A percentile compares a stretch with the other conserved stretches of the same genome.
phyloP scores from a whole-genome alignment of 2,888 invertebrate species.

The Lissocephala sabroskyi region DNA sequence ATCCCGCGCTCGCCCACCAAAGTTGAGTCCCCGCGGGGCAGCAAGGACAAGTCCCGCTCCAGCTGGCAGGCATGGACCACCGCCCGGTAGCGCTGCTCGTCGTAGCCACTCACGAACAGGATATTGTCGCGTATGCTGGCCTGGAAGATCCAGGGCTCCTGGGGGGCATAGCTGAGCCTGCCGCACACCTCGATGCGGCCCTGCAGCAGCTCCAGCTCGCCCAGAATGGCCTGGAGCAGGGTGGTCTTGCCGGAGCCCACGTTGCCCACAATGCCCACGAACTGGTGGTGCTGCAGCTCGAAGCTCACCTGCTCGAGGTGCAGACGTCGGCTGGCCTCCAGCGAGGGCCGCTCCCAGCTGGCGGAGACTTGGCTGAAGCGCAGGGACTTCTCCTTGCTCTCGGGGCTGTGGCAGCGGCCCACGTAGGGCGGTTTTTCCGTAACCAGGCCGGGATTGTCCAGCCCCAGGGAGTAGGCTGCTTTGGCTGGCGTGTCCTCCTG shows the following conservation, averaged over 20 bases:
- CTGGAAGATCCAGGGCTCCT: constrained; percentile 86
- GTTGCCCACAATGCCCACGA: constrained; percentile 77
- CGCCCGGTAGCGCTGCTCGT: constrained; percentile 74
- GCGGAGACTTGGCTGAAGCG: constrained; percentile 72
- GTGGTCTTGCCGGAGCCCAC: constrained; percentile 86
- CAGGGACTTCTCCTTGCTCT: constrained; percentile 38
- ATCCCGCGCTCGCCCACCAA: constrained; percentile 80
- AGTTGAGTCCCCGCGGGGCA: constrained; percentile 74
- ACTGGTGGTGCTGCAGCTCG: constrained; percentile 20
- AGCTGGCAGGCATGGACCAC: constrained; percentile 77
- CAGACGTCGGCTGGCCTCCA: constrained; percentile 16
- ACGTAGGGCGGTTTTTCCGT: constrained; percentile 1
- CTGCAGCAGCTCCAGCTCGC: constrained; percentile 77
- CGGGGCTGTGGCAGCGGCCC: constrained; percentile 30
- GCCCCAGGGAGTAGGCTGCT: constrained; percentile 14
- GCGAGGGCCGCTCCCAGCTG: constrained; percentile 72
- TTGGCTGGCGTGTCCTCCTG: constrained; percentile 47
- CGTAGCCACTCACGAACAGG: constrained; percentile 82
- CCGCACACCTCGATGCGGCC: constrained; percentile 79
- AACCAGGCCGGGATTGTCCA: constrained; percentile 34
- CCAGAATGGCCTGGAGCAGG: constrained; percentile 80
- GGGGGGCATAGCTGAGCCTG: constrained; percentile 81
- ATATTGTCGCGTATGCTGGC: constrained; percentile 92
- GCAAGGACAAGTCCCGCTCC: constrained; percentile 77
- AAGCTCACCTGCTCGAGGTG: constrained; percentile 70